Evolutionary conservation across 1,140 invertebrate genomes (phyloP).

Genomic region (Polypedilum pembai): DNA sequence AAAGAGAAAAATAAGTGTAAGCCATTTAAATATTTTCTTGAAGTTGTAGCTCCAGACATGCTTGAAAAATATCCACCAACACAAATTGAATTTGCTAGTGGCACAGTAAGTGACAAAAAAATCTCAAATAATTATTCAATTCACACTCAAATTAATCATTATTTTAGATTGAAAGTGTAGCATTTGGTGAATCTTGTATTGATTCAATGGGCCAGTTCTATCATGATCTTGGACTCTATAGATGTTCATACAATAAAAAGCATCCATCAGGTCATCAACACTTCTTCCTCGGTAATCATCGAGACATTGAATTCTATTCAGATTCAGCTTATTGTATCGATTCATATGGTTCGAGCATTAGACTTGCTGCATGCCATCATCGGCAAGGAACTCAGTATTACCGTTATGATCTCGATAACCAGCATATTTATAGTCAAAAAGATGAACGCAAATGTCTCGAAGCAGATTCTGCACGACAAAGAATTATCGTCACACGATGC

Average conservation of each 20-base stretch:
- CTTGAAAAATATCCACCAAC: conserved; percentile 85
- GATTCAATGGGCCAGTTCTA: conserved; percentile 64
- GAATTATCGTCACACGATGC: conserved; percentile 68
- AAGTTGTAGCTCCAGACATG: conserved; percentile 87
- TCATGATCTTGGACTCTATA: conserved; percentile 56
- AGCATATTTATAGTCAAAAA: conserved; percentile 61
- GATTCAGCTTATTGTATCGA: conserved; percentile 74
- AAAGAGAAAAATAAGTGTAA: conserved; percentile 76
- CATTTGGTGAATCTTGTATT: conserved; percentile 59
- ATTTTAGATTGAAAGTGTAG: conserved; percentile 56
- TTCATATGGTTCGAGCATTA: conserved; percentile 52
- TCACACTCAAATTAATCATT: not conserved
- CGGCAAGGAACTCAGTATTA: conserved; percentile 89
- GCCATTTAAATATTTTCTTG: conserved; percentile 93
- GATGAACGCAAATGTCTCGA: conserved; percentile 70
- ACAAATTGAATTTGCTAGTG: conserved; percentile 78
- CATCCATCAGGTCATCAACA: conserved; percentile 50
- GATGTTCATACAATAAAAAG: conserved; percentile 46
- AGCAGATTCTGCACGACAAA: conserved; percentile 56
- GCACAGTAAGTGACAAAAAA: conserved; percentile 47
- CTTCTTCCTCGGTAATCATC: conserved; percentile 79
- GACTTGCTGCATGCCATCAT: conserved; percentile 77
- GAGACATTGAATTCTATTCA: conserved; percentile 67
- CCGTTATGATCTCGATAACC: conserved; percentile 70
- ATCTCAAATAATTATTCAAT: not conserved